These are phyloP conservation scores for Hoplodrina blanda DNA, from an alignment of 2,888 invertebrate genomes.

Conservation along the genomic window DNA sequence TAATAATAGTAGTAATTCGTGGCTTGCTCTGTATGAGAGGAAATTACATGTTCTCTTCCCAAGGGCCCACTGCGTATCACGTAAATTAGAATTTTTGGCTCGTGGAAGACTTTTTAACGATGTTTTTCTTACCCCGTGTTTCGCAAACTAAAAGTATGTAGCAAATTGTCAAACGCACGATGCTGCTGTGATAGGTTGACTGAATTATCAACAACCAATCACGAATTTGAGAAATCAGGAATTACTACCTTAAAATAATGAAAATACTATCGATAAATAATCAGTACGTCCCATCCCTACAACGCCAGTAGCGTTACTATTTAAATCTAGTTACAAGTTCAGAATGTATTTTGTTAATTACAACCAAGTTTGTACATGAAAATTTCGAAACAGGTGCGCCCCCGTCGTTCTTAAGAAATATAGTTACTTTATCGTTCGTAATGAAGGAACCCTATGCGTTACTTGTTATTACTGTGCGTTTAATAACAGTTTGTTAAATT, in stretches of 20 bases:
- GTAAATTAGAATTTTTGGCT: too few species aligned
- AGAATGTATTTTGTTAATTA: constrained; percentile 90
- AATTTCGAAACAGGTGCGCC: constrained; percentile 84
- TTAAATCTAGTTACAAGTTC: constrained; percentile 90
- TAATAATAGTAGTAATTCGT: too few species aligned
- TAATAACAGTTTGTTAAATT: constrained; percentile 42
- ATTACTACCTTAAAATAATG: not conserved
- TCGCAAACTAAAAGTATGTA: too few species aligned
- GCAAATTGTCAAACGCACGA: too few species aligned
- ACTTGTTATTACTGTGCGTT: constrained; percentile 46
- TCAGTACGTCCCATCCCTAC: constrained; percentile 52
- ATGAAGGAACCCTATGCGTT: constrained; percentile 52
- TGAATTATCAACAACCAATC: too few species aligned
- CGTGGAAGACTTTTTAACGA: too few species aligned
- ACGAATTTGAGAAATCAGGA: too few species aligned
- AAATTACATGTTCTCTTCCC: too few species aligned
- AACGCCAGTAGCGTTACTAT: constrained; percentile 84
- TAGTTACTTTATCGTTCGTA: constrained; percentile 70
- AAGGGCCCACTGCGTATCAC: too few species aligned
- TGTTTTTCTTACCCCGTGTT: too few species aligned
- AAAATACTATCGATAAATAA: constrained; percentile 49
- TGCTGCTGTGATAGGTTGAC: too few species aligned
- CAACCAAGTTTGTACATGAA: constrained; percentile 87
- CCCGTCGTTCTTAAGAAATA: constrained; percentile 74
- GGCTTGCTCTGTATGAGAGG: too few species aligned